Percentiles rank a stretch among this genome's conserved stretches.
Conservation (phyloP, 2,888 invertebrate species). For the Calameuta pallipes region DNA sequence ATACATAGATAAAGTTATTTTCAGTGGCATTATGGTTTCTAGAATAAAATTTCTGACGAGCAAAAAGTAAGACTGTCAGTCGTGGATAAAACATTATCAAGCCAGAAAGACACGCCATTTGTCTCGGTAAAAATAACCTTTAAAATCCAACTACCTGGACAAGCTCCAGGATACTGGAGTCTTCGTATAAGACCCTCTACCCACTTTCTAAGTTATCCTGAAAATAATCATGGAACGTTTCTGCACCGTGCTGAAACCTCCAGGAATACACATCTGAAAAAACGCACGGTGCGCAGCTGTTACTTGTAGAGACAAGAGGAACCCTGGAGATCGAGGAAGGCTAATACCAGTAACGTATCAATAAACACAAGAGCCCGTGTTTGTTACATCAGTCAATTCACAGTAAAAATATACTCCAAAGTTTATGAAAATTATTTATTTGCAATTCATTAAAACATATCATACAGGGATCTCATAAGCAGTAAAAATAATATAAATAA, state of each 20-base stretch:
- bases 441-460: not conserved
- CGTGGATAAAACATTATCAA: not conserved
- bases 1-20: not conserved
- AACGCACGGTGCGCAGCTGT: slow-evolving; percentile 34
- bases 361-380: slow-evolving; percentile 1
- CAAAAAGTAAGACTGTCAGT: not conserved
- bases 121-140: not conserved
- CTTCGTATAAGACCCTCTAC: not conserved
- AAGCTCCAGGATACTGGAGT: not conserved
- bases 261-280: slow-evolving; percentile 20
- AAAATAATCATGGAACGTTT: not conserved
- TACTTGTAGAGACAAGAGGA: slow-evolving; percentile 17
- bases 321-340: slow-evolving; percentile 11
- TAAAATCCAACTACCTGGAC: not conserved
- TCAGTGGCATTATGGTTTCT: not conserved
- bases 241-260: not conserved
- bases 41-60: not conserved
- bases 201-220: not conserved
- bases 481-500: not conserved
- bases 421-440: not conserved
- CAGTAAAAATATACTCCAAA: not conserved
- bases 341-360: slow-evolving; percentile 10
- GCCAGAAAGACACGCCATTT: not conserved
- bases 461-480: not conserved
- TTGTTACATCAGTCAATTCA: not conserved